Evolutionary conservation across 2,797 vertebrate genomes (phyloP).

Genomic region (Corythornis leucogaster): DNA sequence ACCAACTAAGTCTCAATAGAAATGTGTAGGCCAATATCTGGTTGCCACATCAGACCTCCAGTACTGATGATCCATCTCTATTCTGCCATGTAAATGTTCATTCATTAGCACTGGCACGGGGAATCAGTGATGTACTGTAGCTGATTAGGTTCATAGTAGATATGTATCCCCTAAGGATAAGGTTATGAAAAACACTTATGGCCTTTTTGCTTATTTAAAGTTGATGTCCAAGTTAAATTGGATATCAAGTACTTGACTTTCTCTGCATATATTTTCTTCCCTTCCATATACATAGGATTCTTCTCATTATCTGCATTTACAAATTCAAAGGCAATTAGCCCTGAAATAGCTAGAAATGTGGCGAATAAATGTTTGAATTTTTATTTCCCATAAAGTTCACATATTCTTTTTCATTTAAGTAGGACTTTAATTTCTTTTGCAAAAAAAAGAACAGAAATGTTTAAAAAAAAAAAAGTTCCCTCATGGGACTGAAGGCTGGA

Average conservation of each 20-base stretch:
- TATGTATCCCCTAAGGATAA: conserved; percentile 23
- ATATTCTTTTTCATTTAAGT: conserved; percentile 47
- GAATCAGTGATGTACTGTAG: conserved; percentile 30
- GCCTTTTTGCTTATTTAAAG: conserved; percentile 64
- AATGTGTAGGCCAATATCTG: conserved; percentile 26
- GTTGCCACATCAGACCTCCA: not conserved
- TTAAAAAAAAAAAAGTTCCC: not conserved
- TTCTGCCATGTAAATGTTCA: conserved; percentile 37
- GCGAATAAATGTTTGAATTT: conserved; percentile 54
- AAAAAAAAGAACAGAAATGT: not conserved
- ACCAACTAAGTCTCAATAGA: conserved; percentile 20
- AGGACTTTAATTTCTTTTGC: conserved; percentile 34
- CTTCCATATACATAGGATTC: conserved; percentile 22
- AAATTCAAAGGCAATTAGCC: conserved; percentile 72
- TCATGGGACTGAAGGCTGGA: not conserved
- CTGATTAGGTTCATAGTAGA: conserved; percentile 53
- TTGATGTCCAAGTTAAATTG: conserved; percentile 64
- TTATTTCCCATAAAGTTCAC: conserved; percentile 22
- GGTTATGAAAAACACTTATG: conserved; percentile 41
- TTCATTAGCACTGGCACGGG: conserved; percentile 50
- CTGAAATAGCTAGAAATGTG: conserved; percentile 60
- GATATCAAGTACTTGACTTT: conserved; percentile 31
- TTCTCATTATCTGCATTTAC: conserved; percentile 73
- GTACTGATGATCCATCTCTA: conserved; percentile 57
- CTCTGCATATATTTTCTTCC: conserved; percentile 46